Conservation (phyloP, 2,888 invertebrate genomes). For the Periphyllus acericola region DNA sequence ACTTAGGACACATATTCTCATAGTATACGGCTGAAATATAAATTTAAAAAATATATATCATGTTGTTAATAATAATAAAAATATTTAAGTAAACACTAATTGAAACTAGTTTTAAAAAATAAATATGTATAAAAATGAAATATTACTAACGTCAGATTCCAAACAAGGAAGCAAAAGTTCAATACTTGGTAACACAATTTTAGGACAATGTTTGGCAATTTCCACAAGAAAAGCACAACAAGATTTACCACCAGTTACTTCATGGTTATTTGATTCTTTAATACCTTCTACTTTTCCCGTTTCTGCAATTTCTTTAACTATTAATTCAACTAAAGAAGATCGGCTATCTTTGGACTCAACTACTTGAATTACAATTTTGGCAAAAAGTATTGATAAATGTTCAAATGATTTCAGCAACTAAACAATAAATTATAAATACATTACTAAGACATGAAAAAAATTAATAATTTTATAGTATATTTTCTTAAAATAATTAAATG, state of each 20-base stretch:
- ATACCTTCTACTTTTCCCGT: slow-evolving; percentile 73
- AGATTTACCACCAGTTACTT: slow-evolving; percentile 69
- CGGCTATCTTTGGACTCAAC: slow-evolving; percentile 76
- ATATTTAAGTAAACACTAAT: slow-evolving; percentile 8
- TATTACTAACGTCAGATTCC: slow-evolving; percentile 70
- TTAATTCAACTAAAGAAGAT: slow-evolving; percentile 75
- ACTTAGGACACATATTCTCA: slow-evolving; percentile 84
- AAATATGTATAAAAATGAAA: slow-evolving; percentile 47
- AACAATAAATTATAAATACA: slow-evolving; percentile 67
- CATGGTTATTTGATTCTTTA: slow-evolving; percentile 69
- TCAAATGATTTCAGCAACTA: slow-evolving; percentile 82
- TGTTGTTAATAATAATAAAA: slow-evolving; percentile 18
- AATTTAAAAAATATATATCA: not conserved
- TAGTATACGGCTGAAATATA: slow-evolving; percentile 70
- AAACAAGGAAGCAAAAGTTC: slow-evolving; percentile 73
- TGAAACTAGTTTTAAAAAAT: not conserved
- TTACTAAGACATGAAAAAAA: not conserved
- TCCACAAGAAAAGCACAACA: slow-evolving; percentile 74
- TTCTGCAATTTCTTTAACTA: slow-evolving; percentile 79
- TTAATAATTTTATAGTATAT: too few species aligned
- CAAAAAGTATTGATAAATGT: slow-evolving; percentile 76
- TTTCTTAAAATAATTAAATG: too few species aligned
- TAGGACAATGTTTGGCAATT: slow-evolving; percentile 73
- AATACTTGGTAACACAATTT: slow-evolving; percentile 73
- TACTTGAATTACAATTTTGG: slow-evolving; percentile 77